Conservation (phyloP, 2,797 vertebrate genomes). For the Spondyliosoma cantharus region DNA sequence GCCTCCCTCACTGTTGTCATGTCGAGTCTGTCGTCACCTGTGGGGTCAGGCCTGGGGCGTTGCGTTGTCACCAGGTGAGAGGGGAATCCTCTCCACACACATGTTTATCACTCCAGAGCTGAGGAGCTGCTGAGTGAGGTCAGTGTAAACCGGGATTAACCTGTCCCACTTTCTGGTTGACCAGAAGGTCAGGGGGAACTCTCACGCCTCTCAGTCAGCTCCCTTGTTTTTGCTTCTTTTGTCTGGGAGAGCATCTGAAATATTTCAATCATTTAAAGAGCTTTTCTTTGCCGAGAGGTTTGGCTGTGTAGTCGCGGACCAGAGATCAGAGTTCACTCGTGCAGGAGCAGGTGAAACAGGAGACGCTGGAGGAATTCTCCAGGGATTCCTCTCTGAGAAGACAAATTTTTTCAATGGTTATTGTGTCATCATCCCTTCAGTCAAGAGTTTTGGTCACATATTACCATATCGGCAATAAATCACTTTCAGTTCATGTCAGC, state of each 20-base stretch:
- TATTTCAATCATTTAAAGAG: slow-evolving; percentile 75
- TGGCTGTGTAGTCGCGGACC: background rate
- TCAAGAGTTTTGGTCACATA: background rate
- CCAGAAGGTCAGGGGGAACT: slow-evolving; percentile 62
- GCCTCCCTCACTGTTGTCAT: slow-evolving; percentile 25
- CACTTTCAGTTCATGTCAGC: background rate
- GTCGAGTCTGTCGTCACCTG: slow-evolving; percentile 51
- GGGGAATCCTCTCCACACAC: slow-evolving; percentile 52
- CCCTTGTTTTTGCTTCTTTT: slow-evolving; percentile 71
- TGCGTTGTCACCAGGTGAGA: slow-evolving; percentile 65
- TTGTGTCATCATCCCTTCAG: background rate
- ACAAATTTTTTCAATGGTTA: background rate
- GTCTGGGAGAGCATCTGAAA: slow-evolving; percentile 67
- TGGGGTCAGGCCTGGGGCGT: slow-evolving; percentile 52
- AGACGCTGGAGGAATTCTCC: slow-evolving; percentile 31
- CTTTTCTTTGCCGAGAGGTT: slow-evolving; percentile 45
- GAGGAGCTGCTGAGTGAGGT: slow-evolving; percentile 77
- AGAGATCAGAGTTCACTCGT: slow-evolving; percentile 23
- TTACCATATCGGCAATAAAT: background rate
- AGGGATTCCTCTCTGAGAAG: slow-evolving; percentile 14
- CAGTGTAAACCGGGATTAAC: slow-evolving; percentile 76
- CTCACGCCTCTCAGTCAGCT: slow-evolving; percentile 51
- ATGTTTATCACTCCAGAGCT: slow-evolving; percentile 54
- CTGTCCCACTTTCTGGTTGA: slow-evolving; percentile 74
- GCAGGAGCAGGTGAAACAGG: slow-evolving; percentile 60